phyloP scores from a whole-genome alignment of 2,113 vertebrate genomes.

The Semnornis frantzii region DNA sequence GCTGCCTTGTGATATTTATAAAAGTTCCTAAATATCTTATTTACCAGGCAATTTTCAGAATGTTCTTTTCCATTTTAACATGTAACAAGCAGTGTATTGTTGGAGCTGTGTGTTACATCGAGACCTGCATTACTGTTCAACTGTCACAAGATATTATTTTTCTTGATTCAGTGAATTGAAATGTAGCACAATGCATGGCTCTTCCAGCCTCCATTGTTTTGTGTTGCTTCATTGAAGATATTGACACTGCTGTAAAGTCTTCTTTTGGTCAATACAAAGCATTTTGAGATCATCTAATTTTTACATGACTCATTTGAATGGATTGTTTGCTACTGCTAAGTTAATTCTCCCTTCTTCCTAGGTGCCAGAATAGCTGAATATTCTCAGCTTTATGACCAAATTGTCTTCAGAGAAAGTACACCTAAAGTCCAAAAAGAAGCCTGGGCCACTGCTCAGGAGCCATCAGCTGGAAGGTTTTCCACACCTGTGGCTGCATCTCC shows the following conservation, averaged over 20 bases:
- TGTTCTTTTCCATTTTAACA: slow-evolving; percentile 5
- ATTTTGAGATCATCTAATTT: neutral
- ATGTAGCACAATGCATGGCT: neutral
- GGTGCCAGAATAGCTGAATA: slow-evolving; percentile 98
- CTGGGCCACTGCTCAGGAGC: slow-evolving; percentile 57
- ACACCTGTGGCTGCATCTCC: slow-evolving; percentile 66
- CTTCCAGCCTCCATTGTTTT: neutral
- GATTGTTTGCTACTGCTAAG: neutral
- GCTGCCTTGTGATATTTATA: neutral
- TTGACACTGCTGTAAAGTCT: neutral
- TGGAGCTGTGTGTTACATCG: neutral
- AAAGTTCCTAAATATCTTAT: neutral
- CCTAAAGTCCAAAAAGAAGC: slow-evolving; percentile 69
- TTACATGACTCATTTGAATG: neutral
- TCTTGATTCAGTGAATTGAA: neutral
- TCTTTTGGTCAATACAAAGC: neutral
- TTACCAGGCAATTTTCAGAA: neutral
- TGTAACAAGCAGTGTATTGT: neutral
- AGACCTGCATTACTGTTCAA: neutral
- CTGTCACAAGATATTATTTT: neutral
- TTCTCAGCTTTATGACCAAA: slow-evolving; percentile 96
- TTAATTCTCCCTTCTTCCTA: slow-evolving; percentile 63
- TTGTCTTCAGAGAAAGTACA: slow-evolving; percentile 86
- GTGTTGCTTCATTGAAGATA: neutral
- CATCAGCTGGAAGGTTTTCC: slow-evolving; percentile 60